Evolutionary conservation across 1,140 invertebrate genomes (phyloP).

Genomic region (Papilio machaon): DNA sequence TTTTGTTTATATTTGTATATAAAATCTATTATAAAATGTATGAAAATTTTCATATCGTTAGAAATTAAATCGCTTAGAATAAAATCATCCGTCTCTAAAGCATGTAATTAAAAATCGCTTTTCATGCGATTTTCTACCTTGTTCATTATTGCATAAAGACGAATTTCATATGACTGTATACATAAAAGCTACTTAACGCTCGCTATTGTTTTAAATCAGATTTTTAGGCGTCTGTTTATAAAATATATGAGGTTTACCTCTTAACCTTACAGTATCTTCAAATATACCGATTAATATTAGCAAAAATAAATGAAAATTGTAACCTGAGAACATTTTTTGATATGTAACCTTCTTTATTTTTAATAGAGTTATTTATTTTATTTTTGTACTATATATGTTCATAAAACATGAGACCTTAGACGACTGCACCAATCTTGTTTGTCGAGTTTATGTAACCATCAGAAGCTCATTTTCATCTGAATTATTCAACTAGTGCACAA

Average conservation of each 20-base stretch:
- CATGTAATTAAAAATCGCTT: conserved; percentile 8
- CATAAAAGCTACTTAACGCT: conserved; percentile 9
- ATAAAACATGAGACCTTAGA: too few relatives aligned
- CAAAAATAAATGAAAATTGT: not conserved
- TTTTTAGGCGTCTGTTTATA: conserved; percentile 27
- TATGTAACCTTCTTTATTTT: too few relatives aligned
- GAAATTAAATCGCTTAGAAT: conserved; percentile 46
- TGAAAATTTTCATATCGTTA: conserved; percentile 22
- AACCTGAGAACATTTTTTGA: too few relatives aligned
- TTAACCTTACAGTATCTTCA: not conserved
- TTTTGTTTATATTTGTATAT: not conserved
- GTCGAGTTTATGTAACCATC: too few relatives aligned
- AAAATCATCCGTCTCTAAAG: conserved; percentile 52
- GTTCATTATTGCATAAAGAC: not conserved
- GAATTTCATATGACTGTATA: conserved; percentile 5
- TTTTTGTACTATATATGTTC: too few relatives aligned
- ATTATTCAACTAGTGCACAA: too few relatives aligned
- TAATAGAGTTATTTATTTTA: too few relatives aligned
- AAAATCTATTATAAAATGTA: not conserved
- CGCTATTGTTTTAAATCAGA: conserved; percentile 26
- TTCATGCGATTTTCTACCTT: conserved; percentile 1
- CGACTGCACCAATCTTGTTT: too few relatives aligned
- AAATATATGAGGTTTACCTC: conserved; percentile 20
- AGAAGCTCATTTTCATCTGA: too few relatives aligned
- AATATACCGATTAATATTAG: conserved; percentile 31